Evolutionary conservation across 1,140 invertebrate species (phyloP), one percentile per base, ranked within the genome.

Genomic region (Musca domestica): DNA sequence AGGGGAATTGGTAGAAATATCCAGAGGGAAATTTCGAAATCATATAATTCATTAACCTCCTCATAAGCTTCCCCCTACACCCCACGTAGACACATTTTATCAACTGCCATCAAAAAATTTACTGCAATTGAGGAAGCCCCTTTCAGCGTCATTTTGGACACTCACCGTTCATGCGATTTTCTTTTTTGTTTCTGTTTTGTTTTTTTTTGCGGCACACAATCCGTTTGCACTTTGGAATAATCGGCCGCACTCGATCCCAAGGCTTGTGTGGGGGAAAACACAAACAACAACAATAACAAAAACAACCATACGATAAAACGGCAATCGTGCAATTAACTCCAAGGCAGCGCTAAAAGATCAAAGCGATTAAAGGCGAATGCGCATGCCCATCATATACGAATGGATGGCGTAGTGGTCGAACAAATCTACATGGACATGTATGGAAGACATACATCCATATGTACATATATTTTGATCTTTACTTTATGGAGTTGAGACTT

Each of bases 311-410:
- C 70, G 73, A 69, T 70, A 63, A 72, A 78, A 73, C 73, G 76
- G 77, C 77, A 77, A 77, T 76, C 76, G 73, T 78, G 77, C 76
- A 79, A 79, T 79, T 79, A 78, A 79, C 76, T 79, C 68, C 76
- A 51, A 72, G 72, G 74, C 74, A 74, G 76, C 76, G 56, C 56
- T 20, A 61, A 73, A 78, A 79, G 77, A 79, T 79, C 77, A 79
- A 79, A 79, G 75, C 77, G 76, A 78, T 78, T 78, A 78, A 76
- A 75, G 72, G 75, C 77, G 76, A 69, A 64, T 17, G 27, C 27
- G 46, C 67, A 22, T 48, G 64, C 64, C 19, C 58, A 63, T 63
- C 58, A 63, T 54, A 20, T 54, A 61, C 15, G 48, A 10, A 41
- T 41, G 34, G 34, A 41, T 41, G 10, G 34, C 12, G 34, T 41